phyloP scores from a whole-genome alignment of 2,888 invertebrate genomes.

The Tigriopus californicus region DNA sequence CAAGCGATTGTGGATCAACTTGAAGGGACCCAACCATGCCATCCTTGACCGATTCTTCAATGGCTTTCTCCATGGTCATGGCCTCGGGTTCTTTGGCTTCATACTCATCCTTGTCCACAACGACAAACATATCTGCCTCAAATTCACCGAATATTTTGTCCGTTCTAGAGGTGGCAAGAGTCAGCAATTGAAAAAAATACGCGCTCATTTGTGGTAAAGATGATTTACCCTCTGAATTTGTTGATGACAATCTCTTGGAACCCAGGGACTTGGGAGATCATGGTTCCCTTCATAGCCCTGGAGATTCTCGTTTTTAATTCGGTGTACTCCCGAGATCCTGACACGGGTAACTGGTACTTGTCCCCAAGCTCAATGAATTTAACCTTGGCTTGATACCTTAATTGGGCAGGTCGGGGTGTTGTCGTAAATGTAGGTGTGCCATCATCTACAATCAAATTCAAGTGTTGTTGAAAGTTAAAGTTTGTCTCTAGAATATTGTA shows the following conservation, averaged over 20 bases:
- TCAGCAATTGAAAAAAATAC: not conserved
- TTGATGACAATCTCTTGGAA: conserved; percentile 49
- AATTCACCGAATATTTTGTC: conserved; percentile 40
- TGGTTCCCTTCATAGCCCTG: not conserved
- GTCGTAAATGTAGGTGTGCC: conserved; percentile 37
- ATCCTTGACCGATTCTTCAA: conserved; percentile 46
- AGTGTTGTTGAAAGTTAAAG: not conserved
- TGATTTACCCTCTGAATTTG: conserved; percentile 39
- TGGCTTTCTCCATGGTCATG: conserved; percentile 33
- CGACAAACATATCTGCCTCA: conserved; percentile 52
- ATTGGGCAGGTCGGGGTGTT: conserved; percentile 42
- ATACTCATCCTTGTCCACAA: conserved; percentile 47
- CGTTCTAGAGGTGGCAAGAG: conserved; percentile 24
- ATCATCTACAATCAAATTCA: conserved; percentile 26
- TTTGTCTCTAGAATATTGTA: too few species aligned
- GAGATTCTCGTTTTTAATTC: conserved; percentile 9
- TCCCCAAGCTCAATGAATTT: conserved; percentile 56
- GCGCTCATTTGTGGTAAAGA: too few species aligned
- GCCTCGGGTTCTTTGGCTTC: conserved; percentile 32
- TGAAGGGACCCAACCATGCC: conserved; percentile 58
- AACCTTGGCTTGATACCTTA: conserved; percentile 49
- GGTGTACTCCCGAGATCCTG: conserved; percentile 4
- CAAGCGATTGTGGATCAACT: conserved; percentile 59
- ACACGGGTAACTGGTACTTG: conserved; percentile 47
- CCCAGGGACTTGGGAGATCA: conserved; percentile 42